Conservation (phyloP, 2,113 vertebrate genomes). For the Fukomys damarensis region DNA sequence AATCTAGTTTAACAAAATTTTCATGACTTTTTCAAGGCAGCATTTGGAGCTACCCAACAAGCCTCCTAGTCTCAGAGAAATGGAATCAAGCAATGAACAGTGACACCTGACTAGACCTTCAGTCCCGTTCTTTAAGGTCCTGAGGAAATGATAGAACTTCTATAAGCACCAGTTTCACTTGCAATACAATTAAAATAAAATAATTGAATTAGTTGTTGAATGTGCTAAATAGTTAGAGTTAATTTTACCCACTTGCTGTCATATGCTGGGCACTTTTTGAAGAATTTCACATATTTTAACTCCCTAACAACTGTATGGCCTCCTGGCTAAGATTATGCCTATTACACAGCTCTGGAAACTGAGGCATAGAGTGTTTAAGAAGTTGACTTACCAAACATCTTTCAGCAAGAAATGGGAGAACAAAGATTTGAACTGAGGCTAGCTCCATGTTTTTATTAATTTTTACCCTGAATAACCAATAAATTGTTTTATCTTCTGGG, state of each 20-base stretch:
- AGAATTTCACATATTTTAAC: not conserved
- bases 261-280: not conserved
- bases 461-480: not conserved
- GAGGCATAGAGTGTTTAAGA: not conserved
- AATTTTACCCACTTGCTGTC: not conserved
- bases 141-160: not conserved
- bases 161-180: not conserved
- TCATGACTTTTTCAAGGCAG: not conserved
- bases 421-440: not conserved
- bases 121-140: not conserved
- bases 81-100: not conserved
- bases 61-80: not conserved
- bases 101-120: not conserved
- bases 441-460: not conserved
- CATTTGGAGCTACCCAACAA: not conserved
- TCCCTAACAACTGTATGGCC: not conserved
- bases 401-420: not conserved
- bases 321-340: not conserved
- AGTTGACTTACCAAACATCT: not conserved
- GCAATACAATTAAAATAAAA: not conserved
- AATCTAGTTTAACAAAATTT: not conserved
- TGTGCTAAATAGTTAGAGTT: not conserved
- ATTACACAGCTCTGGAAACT: not conserved
- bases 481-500: not conserved
- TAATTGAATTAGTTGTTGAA: not conserved